Conservation (phyloP, 2,797 vertebrate genomes). For the Sylvia borin region DNA sequence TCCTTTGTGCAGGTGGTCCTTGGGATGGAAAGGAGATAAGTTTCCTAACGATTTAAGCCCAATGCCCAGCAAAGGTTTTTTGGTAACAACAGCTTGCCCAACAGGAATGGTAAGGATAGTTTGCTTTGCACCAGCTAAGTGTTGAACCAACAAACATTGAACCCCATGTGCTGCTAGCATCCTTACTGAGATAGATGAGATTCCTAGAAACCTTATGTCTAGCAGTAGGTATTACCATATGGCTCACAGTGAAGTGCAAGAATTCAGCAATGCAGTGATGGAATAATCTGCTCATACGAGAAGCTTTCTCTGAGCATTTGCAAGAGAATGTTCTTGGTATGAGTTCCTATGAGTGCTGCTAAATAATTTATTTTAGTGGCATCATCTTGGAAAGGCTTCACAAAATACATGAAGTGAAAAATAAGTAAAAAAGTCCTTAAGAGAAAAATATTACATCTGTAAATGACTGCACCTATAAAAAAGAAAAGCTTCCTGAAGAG, state of each 20-base stretch:
- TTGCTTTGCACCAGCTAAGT: slow-evolving; percentile 20
- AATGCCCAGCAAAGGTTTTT: not conserved
- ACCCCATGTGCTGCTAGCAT: slow-evolving; percentile 52
- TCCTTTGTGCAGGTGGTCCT: not conserved
- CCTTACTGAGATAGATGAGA: slow-evolving; percentile 25
- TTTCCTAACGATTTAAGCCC: not conserved
- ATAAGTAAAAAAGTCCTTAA: not conserved
- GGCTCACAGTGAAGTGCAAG: slow-evolving; percentile 41
- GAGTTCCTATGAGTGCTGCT: not conserved
- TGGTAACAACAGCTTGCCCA: not conserved
- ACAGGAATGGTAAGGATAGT: not conserved
- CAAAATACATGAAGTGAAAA: not conserved
- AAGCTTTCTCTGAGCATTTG: not conserved
- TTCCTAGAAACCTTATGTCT: slow-evolving; percentile 59
- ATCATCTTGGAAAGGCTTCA: not conserved
- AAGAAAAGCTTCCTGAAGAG: not conserved
- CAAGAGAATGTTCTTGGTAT: not conserved
- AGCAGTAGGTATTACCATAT: slow-evolving; percentile 60
- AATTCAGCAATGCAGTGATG: slow-evolving; percentile 35
- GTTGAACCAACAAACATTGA: slow-evolving; percentile 63
- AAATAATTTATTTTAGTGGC: slow-evolving; percentile 9
- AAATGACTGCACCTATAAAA: not conserved
- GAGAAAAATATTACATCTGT: not conserved
- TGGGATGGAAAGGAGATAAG: not conserved
- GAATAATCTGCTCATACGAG: not conserved